phyloP scores from a whole-genome alignment of 2,888 invertebrate species.

The Panopea generosa region DNA sequence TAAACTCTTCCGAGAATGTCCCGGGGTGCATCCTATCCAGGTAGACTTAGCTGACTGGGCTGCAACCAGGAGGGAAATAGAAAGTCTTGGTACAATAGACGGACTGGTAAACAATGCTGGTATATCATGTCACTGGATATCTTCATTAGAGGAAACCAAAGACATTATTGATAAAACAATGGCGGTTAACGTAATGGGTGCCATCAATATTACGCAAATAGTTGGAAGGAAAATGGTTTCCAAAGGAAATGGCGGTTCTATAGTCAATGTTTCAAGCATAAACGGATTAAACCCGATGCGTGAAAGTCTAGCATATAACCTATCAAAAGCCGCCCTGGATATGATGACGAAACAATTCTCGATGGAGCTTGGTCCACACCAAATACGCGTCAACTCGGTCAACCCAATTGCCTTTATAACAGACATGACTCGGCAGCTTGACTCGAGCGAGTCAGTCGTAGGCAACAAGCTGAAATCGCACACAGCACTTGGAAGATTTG shows the following conservation, averaged over 20 bases:
- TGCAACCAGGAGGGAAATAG: conserved; percentile 88
- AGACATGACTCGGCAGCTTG: conserved; percentile 90
- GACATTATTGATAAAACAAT: conserved; percentile 92
- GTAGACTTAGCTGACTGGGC: conserved; percentile 92
- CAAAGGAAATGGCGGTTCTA: conserved; percentile 90
- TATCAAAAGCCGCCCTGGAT: too few relatives aligned
- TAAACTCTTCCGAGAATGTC: too few relatives aligned
- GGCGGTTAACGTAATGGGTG: too few relatives aligned
- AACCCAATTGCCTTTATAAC: conserved; percentile 98
- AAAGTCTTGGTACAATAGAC: conserved; percentile 90
- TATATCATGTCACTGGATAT: conserved; percentile 89
- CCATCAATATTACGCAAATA: too few relatives aligned
- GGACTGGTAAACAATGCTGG: conserved; percentile 96
- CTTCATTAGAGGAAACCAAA: conserved; percentile 90
- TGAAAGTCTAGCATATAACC: conserved; percentile 92
- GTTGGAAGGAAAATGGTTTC: too few relatives aligned
- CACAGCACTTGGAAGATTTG: conserved; percentile 88
- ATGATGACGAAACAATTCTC: too few relatives aligned
- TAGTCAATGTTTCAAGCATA: conserved; percentile 93
- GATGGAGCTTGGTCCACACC: too few relatives aligned
- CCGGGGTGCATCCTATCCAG: conserved; percentile 87
- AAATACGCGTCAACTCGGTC: conserved; percentile 95
- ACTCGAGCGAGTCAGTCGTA: conserved; percentile 93
- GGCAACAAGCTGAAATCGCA: conserved; percentile 90
- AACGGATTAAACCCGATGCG: conserved; percentile 88